Percentiles rank a stretch among this genome's conserved stretches.
phyloP scores from a whole-genome alignment of 2,888 invertebrate species.

The Drosophila neotestacea region DNA sequence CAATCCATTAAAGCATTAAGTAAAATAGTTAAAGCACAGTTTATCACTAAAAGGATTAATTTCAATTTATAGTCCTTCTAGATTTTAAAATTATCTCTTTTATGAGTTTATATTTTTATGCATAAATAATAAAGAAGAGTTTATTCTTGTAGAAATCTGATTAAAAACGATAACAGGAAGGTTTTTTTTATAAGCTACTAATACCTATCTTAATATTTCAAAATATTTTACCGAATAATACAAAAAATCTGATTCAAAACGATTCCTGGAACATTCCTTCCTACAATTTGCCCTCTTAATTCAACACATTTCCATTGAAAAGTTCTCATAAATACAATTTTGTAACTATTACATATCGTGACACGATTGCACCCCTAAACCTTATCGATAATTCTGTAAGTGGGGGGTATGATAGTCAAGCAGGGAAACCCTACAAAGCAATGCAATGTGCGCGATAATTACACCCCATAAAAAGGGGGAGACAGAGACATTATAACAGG shows the following conservation, averaged over 20 bases:
- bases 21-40: too few relatives aligned
- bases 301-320: neutral
- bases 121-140: too few relatives aligned
- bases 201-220: too few relatives aligned
- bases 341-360: conserved; percentile 1
- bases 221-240: too few relatives aligned
- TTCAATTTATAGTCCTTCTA: too few relatives aligned
- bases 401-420: conserved; percentile 32
- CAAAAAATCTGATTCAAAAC: too few relatives aligned
- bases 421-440: conserved; percentile 71
- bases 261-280: neutral
- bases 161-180: too few relatives aligned
- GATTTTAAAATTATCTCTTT: too few relatives aligned
- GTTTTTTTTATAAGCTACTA: too few relatives aligned
- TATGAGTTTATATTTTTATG: too few relatives aligned
- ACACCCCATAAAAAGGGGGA: conserved; percentile 60
- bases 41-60: too few relatives aligned
- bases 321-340: neutral
- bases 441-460: conserved; percentile 69
- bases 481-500: conserved; percentile 52
- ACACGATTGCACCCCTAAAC: conserved; percentile 29
- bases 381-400: conserved; percentile 41
- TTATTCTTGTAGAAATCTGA: too few relatives aligned
- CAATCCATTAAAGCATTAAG: neutral
- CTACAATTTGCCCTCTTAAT: neutral